Evolutionary conservation across 1,140 invertebrate genomes (phyloP).

Genomic region (Lepidurus arcticus): DNA sequence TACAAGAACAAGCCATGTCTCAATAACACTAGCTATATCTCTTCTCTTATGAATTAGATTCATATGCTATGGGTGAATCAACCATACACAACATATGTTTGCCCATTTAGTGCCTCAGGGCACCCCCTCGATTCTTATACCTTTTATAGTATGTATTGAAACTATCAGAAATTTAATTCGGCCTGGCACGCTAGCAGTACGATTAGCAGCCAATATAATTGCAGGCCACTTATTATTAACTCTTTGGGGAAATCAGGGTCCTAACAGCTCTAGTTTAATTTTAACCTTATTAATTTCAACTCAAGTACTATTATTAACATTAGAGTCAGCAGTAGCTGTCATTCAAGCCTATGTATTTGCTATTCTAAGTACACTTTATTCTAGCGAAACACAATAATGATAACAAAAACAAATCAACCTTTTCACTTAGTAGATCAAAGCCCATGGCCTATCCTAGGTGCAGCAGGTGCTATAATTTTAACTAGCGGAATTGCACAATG

Average conservation of each 20-base stretch:
- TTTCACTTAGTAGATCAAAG: conserved; percentile 44
- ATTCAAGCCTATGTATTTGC: conserved; percentile 55
- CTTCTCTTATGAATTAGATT: conserved; percentile 56
- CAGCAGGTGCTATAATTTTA: conserved; percentile 46
- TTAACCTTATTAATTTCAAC: conserved; percentile 44
- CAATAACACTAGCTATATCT: conserved; percentile 50
- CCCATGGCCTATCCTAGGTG: conserved; percentile 50
- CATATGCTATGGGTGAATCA: conserved; percentile 48
- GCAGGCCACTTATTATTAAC: conserved; percentile 57
- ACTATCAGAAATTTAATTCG: conserved; percentile 51
- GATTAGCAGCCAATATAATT: conserved; percentile 62
- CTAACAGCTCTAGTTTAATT: conserved; percentile 38
- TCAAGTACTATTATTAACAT: conserved; percentile 50
- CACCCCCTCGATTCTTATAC: conserved; percentile 51
- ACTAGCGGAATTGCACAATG: conserved; percentile 48
- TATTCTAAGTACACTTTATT: conserved; percentile 49
- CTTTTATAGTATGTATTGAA: conserved; percentile 48
- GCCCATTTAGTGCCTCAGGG: conserved; percentile 55
- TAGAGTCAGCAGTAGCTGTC: conserved; percentile 50
- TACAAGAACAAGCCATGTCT: conserved; percentile 55
- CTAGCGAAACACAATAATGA: conserved; percentile 46
- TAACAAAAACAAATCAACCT: conserved; percentile 38
- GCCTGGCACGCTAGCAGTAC: conserved; percentile 56
- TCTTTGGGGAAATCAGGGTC: conserved; percentile 48
- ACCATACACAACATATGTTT: conserved; percentile 51